Conservation (phyloP, 2,797 vertebrate genomes). For the Crenichthys baileyi region DNA sequence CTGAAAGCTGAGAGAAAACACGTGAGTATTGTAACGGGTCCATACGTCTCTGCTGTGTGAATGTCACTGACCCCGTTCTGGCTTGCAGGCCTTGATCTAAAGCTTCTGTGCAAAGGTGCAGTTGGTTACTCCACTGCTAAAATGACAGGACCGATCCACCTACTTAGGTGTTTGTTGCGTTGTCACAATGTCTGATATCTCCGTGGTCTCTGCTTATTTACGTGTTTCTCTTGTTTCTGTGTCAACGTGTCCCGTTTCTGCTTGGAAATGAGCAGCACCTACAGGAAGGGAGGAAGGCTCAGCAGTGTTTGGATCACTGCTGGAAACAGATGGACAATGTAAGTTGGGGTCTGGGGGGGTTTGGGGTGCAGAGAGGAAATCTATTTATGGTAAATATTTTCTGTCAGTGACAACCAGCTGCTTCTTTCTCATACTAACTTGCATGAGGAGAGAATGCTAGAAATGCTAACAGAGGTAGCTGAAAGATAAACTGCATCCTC, state of each 20-base stretch:
- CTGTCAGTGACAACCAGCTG: conserved; percentile 32
- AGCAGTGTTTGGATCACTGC: conserved; percentile 96
- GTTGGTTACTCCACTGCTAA: not conserved
- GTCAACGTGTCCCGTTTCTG: conserved; percentile 29
- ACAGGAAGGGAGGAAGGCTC: conserved; percentile 96
- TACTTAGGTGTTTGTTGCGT: conserved; percentile 11
- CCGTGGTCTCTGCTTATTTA: conserved; percentile 23
- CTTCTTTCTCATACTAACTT: conserved; percentile 30
- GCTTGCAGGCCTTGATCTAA: conserved; percentile 14
- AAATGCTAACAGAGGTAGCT: conserved; percentile 39
- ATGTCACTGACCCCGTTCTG: not conserved
- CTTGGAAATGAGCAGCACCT: conserved; percentile 86
- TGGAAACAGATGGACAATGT: conserved; percentile 99
- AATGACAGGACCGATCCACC: not conserved
- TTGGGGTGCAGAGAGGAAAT: conserved; percentile 9
- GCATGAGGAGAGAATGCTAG: conserved; percentile 31
- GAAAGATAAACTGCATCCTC: conserved; percentile 5
- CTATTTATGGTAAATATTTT: conserved; percentile 55
- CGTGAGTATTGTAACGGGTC: conserved; percentile 76
- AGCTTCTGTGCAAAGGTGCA: not conserved
- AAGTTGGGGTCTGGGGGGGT: conserved; percentile 71
- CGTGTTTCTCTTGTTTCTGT: conserved; percentile 34
- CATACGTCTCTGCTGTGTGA: not conserved
- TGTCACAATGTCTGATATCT: conserved; percentile 6
- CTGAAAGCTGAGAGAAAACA: conserved; percentile 96